A percentile compares a stretch with the other conserved stretches of the same genome.
Evolutionary conservation across 1,140 invertebrate genomes (phyloP).

Genomic region (Tetraneura akinire): DNA sequence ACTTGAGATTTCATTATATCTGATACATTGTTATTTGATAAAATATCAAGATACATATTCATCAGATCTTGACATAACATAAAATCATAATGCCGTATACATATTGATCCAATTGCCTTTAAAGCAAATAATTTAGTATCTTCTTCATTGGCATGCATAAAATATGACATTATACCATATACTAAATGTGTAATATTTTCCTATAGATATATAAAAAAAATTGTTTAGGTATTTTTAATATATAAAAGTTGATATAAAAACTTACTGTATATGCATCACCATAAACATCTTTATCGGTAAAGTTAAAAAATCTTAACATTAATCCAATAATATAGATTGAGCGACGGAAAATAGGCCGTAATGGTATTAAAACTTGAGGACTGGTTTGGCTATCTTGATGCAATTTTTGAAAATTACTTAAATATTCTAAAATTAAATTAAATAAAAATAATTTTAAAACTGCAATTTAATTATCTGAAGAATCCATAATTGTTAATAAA

Average conservation of each 20-base stretch:
- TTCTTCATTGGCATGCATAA: constrained; percentile 73
- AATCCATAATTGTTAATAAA: too few species aligned
- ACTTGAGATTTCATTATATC: constrained; percentile 75
- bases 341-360: constrained; percentile 77
- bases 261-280: constrained; percentile 65
- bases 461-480: too few species aligned
- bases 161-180: constrained; percentile 85
- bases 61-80: constrained; percentile 86
- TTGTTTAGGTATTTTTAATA: neutral
- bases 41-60: constrained; percentile 82
- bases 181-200: constrained; percentile 82
- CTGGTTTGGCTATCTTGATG: constrained; percentile 51
- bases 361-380: constrained; percentile 34
- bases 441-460: too few species aligned
- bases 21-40: constrained; percentile 72
- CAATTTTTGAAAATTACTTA: constrained; percentile 39
- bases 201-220: constrained; percentile 60
- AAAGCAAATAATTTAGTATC: constrained; percentile 83
- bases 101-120: constrained; percentile 85
- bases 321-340: constrained; percentile 93
- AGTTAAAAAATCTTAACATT: constrained; percentile 94
- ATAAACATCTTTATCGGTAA: constrained; percentile 76
- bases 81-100: constrained; percentile 93
- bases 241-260: too few species aligned
- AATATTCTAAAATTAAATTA: constrained; percentile 45